Evolutionary conservation across 2,113 vertebrate genomes (phyloP), one percentile per base, ranked within the genome.

Genomic region (Patagioenas fasciata): DNA sequence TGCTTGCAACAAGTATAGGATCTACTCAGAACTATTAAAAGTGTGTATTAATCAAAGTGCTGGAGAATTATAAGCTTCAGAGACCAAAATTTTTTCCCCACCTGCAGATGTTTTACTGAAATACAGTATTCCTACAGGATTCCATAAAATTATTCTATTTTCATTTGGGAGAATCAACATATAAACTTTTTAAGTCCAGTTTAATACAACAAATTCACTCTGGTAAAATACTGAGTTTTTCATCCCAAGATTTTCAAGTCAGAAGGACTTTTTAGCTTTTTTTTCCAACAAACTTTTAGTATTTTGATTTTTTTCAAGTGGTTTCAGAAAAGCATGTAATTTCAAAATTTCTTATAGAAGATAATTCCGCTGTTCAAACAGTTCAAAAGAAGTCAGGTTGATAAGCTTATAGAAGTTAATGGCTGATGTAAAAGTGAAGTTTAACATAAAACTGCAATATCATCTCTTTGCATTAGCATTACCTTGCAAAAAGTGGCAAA

Each of bases 361-460:
- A 85, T 87, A 92, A 92, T 92, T 85, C 84, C 53, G 57, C 61
- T 95, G 40, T 91, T 95, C 77, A 87, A 89, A 61, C 28, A 74
- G 65, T 87, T 90, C 53, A 84, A 74, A 94, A 80, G 57, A 79
- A 96, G 73, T 81, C 80, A 75, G 42, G 69, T 71, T 81, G 69
- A 93, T 91, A 93, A 95, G 56, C 61, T 81, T 87, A 87, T 91
- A 57, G 50, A 93, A 95, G 65, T 92, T 92, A 92, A 92, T 50
- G 61, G 80, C 34, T 91, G 87, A 94, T 79, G 48, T 57, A 95
- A 95, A 93, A 93, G 25, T 48, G 38, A 97, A 94, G 56, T 93
- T 95, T 93, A 75, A 73, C 80, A 93, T 94, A 78, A 96, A 97
- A 89, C 23, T 95, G 82, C 94, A 91, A 78, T 92, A 94, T 93